A percentile compares a stretch with the other conserved stretches of the same genome.
Evolutionary conservation across 2,888 invertebrate species (phyloP).

Genomic region (Azorinus chamasolen): DNA sequence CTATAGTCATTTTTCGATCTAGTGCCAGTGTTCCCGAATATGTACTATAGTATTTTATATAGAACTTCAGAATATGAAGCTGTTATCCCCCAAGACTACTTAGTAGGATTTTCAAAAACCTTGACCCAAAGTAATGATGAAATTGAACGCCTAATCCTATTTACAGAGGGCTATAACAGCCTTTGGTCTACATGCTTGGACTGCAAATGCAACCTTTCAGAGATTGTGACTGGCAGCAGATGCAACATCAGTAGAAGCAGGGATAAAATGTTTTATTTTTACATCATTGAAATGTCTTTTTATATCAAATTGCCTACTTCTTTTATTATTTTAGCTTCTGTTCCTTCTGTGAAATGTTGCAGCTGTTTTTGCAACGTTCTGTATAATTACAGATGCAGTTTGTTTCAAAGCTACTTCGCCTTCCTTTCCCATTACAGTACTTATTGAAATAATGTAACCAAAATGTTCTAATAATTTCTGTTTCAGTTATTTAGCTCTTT

Average conservation of each 20-base stretch:
- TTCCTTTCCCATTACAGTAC: conserved; percentile 40
- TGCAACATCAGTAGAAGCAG: conserved; percentile 13
- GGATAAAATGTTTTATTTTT: conserved; percentile 23
- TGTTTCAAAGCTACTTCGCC: conserved; percentile 56
- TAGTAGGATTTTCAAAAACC: conserved; percentile 66
- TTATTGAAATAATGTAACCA: conserved; percentile 57
- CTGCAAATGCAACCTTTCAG: conserved; percentile 14
- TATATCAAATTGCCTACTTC: conserved; percentile 67
- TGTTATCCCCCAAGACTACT: conserved; percentile 63
- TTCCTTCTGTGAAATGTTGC: conserved; percentile 13
- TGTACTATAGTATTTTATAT: no score
- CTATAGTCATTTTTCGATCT: no score
- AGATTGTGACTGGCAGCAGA: conserved; percentile 11
- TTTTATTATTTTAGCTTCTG: conserved; percentile 55
- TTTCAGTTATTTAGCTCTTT: conserved; percentile 54
- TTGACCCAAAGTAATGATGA: conserved; percentile 68
- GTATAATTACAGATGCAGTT: conserved; percentile 44
- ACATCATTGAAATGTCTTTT: conserved; percentile 59
- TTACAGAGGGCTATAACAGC: conserved; percentile 61
- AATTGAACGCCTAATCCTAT: conserved; percentile 69
- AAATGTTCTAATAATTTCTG: conserved; percentile 54
- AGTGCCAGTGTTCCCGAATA: no score
- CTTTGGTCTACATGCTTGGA: conserved; percentile 63
- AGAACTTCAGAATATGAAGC: conserved; percentile 50
- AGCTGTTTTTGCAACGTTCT: conserved; percentile 36